Percentiles rank a stretch among this genome's conserved stretches.
These are phyloP conservation scores for Scomber scombrus DNA, from an alignment of 2,113 vertebrate species.

Conservation along the genomic window DNA sequence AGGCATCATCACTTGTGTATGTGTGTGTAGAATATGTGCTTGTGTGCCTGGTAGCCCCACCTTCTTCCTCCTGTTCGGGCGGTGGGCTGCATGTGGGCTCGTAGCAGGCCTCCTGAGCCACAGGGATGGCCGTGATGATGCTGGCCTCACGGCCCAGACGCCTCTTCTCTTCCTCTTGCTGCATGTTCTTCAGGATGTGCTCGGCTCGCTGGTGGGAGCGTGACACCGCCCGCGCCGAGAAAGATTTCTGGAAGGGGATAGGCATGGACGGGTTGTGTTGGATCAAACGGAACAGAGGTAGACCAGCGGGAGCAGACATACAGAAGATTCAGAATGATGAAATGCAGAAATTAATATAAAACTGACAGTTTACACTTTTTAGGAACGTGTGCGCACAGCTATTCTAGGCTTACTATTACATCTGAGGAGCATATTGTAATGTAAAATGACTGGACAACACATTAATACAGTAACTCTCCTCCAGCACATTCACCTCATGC, in stretches of 20 bases:
- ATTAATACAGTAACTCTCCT: slow-evolving; percentile 78
- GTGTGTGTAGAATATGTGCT: not conserved
- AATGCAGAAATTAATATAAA: slow-evolving; percentile 18
- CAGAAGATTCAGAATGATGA: slow-evolving; percentile 11
- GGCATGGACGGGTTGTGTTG: not conserved
- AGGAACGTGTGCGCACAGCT: slow-evolving; percentile 52
- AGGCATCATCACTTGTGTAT: not conserved
- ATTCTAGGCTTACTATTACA: slow-evolving; percentile 39
- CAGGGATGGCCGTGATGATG: slow-evolving; percentile 96
- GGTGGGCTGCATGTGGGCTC: slow-evolving; percentile 95
- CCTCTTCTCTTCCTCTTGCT: slow-evolving; percentile 98
- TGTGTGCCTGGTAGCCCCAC: slow-evolving; percentile 77
- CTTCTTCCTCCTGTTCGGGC: slow-evolving; percentile 98
- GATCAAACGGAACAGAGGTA: slow-evolving; percentile 7
- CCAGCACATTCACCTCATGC: slow-evolving; percentile 61
- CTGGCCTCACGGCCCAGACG: slow-evolving; percentile 96
- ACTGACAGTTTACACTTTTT: slow-evolving; percentile 13
- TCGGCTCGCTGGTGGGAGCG: slow-evolving; percentile 98
- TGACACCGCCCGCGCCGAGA: slow-evolving; percentile 96
- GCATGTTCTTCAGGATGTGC: slow-evolving; percentile 98
- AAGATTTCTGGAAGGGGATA: slow-evolving; percentile 90
- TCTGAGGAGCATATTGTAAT: slow-evolving; percentile 59
- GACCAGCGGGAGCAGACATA: slow-evolving; percentile 22
- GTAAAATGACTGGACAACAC: slow-evolving; percentile 64
- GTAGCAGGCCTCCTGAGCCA: slow-evolving; percentile 97